phyloP scores from a whole-genome alignment of 1,140 invertebrate species.

The Euborellia annulipes region DNA sequence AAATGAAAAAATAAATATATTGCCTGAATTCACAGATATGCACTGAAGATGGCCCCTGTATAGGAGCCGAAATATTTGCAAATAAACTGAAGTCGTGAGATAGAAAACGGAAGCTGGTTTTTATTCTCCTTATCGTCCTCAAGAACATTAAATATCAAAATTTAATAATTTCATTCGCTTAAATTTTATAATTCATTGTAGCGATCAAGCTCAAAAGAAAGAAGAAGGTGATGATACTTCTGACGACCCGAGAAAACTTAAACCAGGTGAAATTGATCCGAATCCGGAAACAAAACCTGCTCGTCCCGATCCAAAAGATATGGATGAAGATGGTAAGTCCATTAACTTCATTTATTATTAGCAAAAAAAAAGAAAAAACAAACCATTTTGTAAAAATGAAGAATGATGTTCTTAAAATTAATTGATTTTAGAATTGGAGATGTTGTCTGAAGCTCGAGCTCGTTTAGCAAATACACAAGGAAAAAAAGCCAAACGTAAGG shows the following conservation, averaged over 20 bases:
- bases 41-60: too few relatives aligned
- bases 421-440: constrained; percentile 71
- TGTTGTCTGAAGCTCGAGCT: constrained; percentile 96
- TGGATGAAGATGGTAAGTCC: constrained; percentile 91
- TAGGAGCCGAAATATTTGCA: too few relatives aligned
- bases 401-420: too few relatives aligned
- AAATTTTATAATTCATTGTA: constrained; percentile 25
- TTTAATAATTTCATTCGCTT: not conserved
- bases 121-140: too few relatives aligned
- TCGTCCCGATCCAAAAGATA: constrained; percentile 97
- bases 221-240: constrained; percentile 84
- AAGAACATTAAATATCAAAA: constrained; percentile 1
- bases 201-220: constrained; percentile 96
- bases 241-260: constrained; percentile 90
- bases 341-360: not conserved
- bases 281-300: constrained; percentile 99
- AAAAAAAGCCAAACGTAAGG: constrained; percentile 98
- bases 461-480: constrained; percentile 98
- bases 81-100: too few relatives aligned
- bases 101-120: too few relatives aligned
- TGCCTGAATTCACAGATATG: too few relatives aligned
- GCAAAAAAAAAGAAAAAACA: not conserved
- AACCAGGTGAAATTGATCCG: constrained; percentile 98
- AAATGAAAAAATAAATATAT: too few relatives aligned
- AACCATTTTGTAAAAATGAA: not conserved